Percentiles rank a stretch among this genome's conserved stretches.
Conservation (phyloP, 2,797 vertebrate genomes). For the Lithobates pipiens region DNA sequence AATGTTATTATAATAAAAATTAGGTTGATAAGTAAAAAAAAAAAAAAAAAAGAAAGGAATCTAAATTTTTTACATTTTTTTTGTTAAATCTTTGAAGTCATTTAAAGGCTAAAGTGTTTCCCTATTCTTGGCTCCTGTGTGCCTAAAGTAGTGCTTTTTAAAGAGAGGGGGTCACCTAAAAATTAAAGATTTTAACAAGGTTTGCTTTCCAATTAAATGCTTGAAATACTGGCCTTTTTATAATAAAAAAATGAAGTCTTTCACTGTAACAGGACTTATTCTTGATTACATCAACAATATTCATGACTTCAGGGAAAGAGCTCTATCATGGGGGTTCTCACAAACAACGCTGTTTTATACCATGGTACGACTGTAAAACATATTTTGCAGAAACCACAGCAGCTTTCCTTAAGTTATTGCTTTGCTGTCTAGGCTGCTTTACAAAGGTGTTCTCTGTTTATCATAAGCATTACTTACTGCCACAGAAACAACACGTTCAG, state of each 20-base stretch:
- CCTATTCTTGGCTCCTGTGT: neutral
- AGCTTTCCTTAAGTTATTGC: conserved; percentile 52
- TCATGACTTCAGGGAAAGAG: conserved; percentile 45
- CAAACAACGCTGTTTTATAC: conserved; percentile 55
- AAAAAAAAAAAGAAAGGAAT: neutral
- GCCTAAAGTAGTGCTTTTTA: conserved; percentile 22
- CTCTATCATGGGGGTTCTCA: conserved; percentile 43
- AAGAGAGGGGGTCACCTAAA: conserved; percentile 41
- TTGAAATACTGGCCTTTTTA: conserved; percentile 33
- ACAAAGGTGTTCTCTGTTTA: conserved; percentile 59
- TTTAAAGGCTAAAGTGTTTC: neutral
- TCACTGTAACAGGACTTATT: conserved; percentile 48
- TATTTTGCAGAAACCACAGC: conserved; percentile 59
- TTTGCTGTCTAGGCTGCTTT: conserved; percentile 49
- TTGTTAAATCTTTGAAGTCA: neutral
- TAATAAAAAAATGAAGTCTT: conserved; percentile 48
- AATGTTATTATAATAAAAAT: neutral
- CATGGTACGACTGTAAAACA: conserved; percentile 54
- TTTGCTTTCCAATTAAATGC: conserved; percentile 48
- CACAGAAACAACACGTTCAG: conserved; percentile 50
- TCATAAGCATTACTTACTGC: conserved; percentile 27
- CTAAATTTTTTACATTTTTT: neutral
- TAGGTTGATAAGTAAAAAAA: neutral
- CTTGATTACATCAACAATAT: conserved; percentile 54
- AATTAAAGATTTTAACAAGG: conserved; percentile 46